Evolutionary conservation across 2,113 vertebrate species (phyloP).

Genomic region (Cyprinodon variegatus): DNA sequence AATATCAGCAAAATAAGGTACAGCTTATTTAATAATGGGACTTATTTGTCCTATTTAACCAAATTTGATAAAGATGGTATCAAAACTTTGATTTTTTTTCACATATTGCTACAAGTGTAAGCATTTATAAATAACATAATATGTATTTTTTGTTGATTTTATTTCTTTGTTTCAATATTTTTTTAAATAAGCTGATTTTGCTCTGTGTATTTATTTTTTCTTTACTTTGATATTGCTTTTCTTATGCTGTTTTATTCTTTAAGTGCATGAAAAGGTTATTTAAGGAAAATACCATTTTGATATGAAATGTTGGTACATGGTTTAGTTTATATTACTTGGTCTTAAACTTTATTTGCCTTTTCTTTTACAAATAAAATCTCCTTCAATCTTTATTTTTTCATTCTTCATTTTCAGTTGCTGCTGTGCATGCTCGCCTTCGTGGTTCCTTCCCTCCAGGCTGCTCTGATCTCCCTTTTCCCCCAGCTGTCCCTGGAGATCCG

Average conservation of each 20-base stretch:
- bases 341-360: background rate
- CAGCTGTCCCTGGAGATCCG: slow-evolving; percentile 75
- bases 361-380: background rate
- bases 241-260: too few relatives aligned
- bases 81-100: background rate
- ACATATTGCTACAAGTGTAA: too few relatives aligned
- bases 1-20: background rate
- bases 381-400: background rate
- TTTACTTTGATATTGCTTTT: too few relatives aligned
- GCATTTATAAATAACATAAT: background rate
- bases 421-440: slow-evolving; percentile 82
- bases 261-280: background rate
- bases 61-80: background rate
- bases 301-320: background rate
- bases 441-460: slow-evolving; percentile 78
- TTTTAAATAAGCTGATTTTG: too few relatives aligned
- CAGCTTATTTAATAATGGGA: background rate
- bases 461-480: slow-evolving; percentile 78
- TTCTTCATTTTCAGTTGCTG: slow-evolving; percentile 70
- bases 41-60: background rate
- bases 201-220: too few relatives aligned
- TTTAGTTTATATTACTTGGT: background rate
- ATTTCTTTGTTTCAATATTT: background rate
- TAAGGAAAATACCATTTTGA: too few relatives aligned
- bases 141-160: background rate